A percentile compares a stretch with the other conserved stretches of the same genome.
phyloP scores from a whole-genome alignment of 2,888 invertebrate genomes.

The Ophion ventricosus region DNA sequence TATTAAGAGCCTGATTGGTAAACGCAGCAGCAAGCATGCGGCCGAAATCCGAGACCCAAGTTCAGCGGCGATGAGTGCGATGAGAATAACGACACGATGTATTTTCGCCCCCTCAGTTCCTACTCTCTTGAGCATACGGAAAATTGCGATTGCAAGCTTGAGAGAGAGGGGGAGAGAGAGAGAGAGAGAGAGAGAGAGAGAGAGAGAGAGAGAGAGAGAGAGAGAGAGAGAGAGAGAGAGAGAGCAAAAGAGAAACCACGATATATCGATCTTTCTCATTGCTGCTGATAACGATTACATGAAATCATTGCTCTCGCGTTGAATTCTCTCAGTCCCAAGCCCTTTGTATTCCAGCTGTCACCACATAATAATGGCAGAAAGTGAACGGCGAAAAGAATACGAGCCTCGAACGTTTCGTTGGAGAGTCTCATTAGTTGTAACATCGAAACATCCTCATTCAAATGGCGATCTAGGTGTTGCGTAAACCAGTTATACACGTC shows the following conservation, averaged over 20 bases:
- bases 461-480: not conserved
- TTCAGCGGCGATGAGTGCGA: conserved; percentile 65
- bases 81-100: conserved; percentile 39
- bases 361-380: not conserved
- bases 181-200: conserved; percentile 11
- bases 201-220: conserved; percentile 7
- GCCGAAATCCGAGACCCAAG: conserved; percentile 54
- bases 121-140: conserved; percentile 15
- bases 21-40: conserved; percentile 67
- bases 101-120: conserved; percentile 38
- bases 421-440: not conserved
- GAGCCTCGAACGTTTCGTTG: not conserved
- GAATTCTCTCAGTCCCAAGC: not conserved
- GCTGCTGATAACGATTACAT: conserved; percentile 45
- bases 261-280: not conserved
- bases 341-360: not conserved
- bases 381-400: not conserved
- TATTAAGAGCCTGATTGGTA: conserved; percentile 79
- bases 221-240: conserved; percentile 11
- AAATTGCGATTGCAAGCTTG: conserved; percentile 49
- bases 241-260: too few relatives aligned
- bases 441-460: not conserved
- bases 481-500: not conserved
- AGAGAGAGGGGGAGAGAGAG: conserved; percentile 14
- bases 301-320: conserved; percentile 38